Evolutionary conservation across 2,888 invertebrate species (phyloP).

Genomic region (Archips crataeganus): DNA sequence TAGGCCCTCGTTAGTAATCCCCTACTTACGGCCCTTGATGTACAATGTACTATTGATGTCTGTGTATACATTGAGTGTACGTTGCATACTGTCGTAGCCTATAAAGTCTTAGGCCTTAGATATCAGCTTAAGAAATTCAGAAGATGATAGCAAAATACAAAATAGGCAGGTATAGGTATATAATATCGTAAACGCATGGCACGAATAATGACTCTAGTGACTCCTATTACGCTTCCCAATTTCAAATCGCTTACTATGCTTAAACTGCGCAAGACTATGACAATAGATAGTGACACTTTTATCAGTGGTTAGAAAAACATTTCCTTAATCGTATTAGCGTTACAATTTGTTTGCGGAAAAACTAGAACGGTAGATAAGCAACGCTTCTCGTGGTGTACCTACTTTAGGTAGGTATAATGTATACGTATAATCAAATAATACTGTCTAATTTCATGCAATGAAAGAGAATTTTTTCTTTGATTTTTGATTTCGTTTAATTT

Average conservation of each 20-base stretch:
- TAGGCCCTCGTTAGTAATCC: too few relatives aligned
- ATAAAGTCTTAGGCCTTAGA: too few relatives aligned
- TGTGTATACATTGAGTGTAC: too few relatives aligned
- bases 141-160: too few relatives aligned
- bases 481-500: too few relatives aligned
- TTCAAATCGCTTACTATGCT: not conserved
- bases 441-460: too few relatives aligned
- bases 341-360: not conserved
- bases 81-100: too few relatives aligned
- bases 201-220: not conserved
- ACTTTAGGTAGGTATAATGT: not conserved
- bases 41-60: too few relatives aligned
- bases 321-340: not conserved
- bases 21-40: too few relatives aligned
- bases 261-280: not conserved
- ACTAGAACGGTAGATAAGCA: not conserved
- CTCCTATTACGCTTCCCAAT: not conserved
- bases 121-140: too few relatives aligned
- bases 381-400: not conserved
- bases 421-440: not conserved
- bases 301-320: constrained; percentile 6
- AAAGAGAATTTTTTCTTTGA: too few relatives aligned
- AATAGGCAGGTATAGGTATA: too few relatives aligned
- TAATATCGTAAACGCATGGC: not conserved
- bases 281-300: constrained; percentile 1